Percentiles rank a stretch among this genome's conserved stretches.
These are phyloP conservation scores for Holothuria scabra DNA, from an alignment of 53 echinoderm and acorn worm species.

Conservation along the genomic window DNA sequence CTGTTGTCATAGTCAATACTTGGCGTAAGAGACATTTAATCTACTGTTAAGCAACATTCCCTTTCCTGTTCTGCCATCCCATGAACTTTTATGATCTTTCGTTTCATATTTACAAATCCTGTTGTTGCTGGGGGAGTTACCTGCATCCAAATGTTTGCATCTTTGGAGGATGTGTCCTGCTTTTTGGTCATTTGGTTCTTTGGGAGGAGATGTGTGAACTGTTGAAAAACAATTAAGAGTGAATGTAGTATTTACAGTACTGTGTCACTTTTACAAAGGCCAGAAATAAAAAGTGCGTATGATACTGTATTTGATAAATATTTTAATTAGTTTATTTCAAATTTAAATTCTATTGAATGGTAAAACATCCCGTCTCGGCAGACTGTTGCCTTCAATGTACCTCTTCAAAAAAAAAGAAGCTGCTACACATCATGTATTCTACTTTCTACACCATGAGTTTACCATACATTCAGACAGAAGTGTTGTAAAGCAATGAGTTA, in stretches of 20 bases:
- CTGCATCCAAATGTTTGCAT: neutral
- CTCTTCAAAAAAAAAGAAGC: no score
- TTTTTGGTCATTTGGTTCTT: neutral
- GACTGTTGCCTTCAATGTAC: no score
- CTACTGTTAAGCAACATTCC: conserved; percentile 71
- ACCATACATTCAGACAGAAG: no score
- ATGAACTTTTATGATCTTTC: neutral
- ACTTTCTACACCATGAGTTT: no score
- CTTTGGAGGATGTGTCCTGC: neutral
- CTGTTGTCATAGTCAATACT: conserved; percentile 68
- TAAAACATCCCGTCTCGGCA: no score
- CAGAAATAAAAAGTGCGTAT: neutral
- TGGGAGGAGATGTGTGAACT: neutral
- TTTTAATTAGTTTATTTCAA: no score
- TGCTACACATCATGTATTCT: no score
- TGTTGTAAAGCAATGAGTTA: no score
- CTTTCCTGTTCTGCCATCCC: conserved; percentile 52
- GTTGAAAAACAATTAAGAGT: neutral
- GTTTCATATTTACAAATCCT: neutral
- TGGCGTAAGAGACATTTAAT: conserved; percentile 77
- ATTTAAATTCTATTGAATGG: no score
- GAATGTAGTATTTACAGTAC: neutral
- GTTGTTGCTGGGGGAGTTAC: neutral
- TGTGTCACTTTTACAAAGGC: neutral
- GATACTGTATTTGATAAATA: neutral